Evolutionary conservation across 2,888 invertebrate genomes (phyloP), one percentile per base, ranked within the genome.

Genomic region (Balanococcus diminutus): DNA sequence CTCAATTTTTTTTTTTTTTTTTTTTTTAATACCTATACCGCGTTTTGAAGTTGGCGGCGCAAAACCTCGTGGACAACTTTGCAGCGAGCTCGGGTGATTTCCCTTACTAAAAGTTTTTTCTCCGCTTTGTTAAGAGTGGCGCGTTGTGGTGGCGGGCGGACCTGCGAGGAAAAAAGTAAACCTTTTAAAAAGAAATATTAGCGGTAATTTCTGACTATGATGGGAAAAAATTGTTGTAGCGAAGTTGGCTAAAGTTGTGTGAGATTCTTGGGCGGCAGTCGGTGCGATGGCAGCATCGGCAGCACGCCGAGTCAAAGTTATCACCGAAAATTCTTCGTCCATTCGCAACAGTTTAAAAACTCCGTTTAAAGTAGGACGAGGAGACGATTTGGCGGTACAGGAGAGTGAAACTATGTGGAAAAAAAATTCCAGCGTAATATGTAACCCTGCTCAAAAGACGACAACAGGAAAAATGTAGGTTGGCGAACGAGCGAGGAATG

Each of bases 161-260:
- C 19, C 5, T 2, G 56, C 3, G 56, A 5, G 3, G 19, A 22
- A 56, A 56, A 56, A 8, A 67, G 67, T 36, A 79, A 79, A 79
- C 75, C 75, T 79, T 79, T 79, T 79, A 79, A 79, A 36, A 79
- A 79, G 75, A 79, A 79, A 79, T 79, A 79, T 79, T 79, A 79
- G 19, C 36, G 31, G 75, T 79, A 79, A 79, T 79, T 79, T 79
- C 36, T 79, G 75, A 19, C 75, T 32, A 79, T 14, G 19, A 79
- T 32, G 31, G 75, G 19, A 79, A 79, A 79, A 79, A 79, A 79
- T 79, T 19, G 75, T 79, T 19, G 31, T 79, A 36, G 72, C 61
- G 25, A 61, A 67, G 56, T 67, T 28, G 25, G 67, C n/a, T 22
- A 36, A 81, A 81, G 42, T 19, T 42, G n/a, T n/a, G n/a, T n/a